Evolutionary conservation across 2,113 vertebrate species (phyloP).

Genomic region (mouse (Mus musculus)): GRCm39 chr16:27210501-27211000

Average conservation of each 20-base stretch:
- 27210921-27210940: background rate
- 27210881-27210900: constrained; percentile 33
- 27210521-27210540: constrained; percentile 15
- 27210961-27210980: constrained; percentile 8
- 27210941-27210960: background rate
- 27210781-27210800: background rate
- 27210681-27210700: background rate
- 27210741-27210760: background rate
- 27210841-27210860: background rate
- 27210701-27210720: constrained; percentile 44
- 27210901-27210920: background rate
- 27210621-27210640: constrained; percentile 19
- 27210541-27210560: background rate
- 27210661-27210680: constrained; percentile 25
- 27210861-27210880: background rate
- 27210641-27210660: constrained; percentile 9
- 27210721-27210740: background rate
- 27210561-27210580: background rate
- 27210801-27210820: background rate
- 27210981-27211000: background rate
- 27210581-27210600: background rate
- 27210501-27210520: background rate
- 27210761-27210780: constrained; percentile 9
- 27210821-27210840: background rate
- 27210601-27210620: background rate